A percentile compares a stretch with the other conserved stretches of the same genome.
Evolutionary conservation across 2,113 vertebrate species (phyloP).

Genomic region (Penelope pileata): DNA sequence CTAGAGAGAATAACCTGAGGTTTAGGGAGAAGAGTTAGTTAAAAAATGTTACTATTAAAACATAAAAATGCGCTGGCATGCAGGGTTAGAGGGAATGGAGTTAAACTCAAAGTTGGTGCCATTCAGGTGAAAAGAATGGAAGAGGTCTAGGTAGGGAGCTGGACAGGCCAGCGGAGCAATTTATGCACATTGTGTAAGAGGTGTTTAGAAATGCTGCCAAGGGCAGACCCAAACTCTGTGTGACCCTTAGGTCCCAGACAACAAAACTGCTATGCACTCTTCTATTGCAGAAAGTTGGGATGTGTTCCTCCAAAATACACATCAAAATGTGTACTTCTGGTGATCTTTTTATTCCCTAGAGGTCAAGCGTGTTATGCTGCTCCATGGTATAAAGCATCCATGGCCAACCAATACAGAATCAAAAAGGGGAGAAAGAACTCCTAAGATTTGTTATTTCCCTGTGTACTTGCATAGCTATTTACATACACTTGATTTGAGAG

Average conservation of each 20-base stretch:
- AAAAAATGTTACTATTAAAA: slow-evolving; percentile 47
- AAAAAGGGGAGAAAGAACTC: neutral
- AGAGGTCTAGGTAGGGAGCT: slow-evolving; percentile 20
- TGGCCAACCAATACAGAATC: neutral
- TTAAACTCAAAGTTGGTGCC: slow-evolving; percentile 28
- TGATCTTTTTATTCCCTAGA: slow-evolving; percentile 21
- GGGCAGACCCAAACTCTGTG: neutral
- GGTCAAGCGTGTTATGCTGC: neutral
- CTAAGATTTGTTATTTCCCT: slow-evolving; percentile 19
- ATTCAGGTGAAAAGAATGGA: slow-evolving; percentile 9
- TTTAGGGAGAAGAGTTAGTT: slow-evolving; percentile 34
- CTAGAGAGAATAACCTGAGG: slow-evolving; percentile 69
- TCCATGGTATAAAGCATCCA: neutral
- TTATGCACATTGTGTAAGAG: neutral
- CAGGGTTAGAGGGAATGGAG: slow-evolving; percentile 51
- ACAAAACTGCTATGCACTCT: slow-evolving; percentile 39
- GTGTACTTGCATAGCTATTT: slow-evolving; percentile 29
- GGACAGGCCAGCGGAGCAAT: slow-evolving; percentile 22
- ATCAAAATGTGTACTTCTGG: neutral
- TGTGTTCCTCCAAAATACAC: slow-evolving; percentile 5
- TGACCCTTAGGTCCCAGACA: neutral
- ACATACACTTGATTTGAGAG: slow-evolving; percentile 31
- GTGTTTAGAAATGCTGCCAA: neutral
- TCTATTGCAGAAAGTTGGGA: slow-evolving; percentile 25
- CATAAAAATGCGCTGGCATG: slow-evolving; percentile 26